Conservation (phyloP, 1,140 invertebrate species). For the Macrotrachela quadricornifera region DNA sequence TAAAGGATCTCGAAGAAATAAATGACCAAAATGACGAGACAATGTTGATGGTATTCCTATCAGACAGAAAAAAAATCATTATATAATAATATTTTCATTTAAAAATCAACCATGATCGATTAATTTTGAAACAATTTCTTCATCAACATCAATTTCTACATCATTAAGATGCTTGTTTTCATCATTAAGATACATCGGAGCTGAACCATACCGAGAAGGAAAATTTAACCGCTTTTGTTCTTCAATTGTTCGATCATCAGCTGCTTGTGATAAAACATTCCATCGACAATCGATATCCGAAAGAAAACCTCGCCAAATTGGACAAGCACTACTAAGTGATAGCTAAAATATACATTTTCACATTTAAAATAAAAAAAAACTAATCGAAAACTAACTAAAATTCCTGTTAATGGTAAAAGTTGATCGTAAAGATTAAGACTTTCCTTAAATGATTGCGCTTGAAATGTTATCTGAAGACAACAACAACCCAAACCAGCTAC, state of each 20-base stretch:
- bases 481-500: constrained; percentile 77
- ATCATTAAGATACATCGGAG: constrained; percentile 79
- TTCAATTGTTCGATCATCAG: constrained; percentile 80
- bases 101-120: constrained; percentile 36
- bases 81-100: constrained; percentile 38
- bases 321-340: constrained; percentile 81
- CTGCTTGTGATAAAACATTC: constrained; percentile 77
- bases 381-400: constrained; percentile 49
- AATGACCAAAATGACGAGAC: constrained; percentile 81
- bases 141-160: constrained; percentile 62
- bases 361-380: not conserved
- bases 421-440: constrained; percentile 89
- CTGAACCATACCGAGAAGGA: constrained; percentile 86
- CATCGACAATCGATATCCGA: constrained; percentile 88
- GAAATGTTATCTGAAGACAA: constrained; percentile 66
- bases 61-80: constrained; percentile 51
- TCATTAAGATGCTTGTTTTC: constrained; percentile 73
- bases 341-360: constrained; percentile 37
- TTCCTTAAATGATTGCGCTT: constrained; percentile 87
- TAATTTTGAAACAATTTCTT: constrained; percentile 56
- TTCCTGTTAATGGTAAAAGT: constrained; percentile 80
- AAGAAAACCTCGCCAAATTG: constrained; percentile 71
- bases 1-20: constrained; percentile 92
- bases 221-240: constrained; percentile 42
- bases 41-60: constrained; percentile 65